Evolutionary conservation across 2,888 invertebrate species (phyloP).

Genomic region (Formica aserva): DNA sequence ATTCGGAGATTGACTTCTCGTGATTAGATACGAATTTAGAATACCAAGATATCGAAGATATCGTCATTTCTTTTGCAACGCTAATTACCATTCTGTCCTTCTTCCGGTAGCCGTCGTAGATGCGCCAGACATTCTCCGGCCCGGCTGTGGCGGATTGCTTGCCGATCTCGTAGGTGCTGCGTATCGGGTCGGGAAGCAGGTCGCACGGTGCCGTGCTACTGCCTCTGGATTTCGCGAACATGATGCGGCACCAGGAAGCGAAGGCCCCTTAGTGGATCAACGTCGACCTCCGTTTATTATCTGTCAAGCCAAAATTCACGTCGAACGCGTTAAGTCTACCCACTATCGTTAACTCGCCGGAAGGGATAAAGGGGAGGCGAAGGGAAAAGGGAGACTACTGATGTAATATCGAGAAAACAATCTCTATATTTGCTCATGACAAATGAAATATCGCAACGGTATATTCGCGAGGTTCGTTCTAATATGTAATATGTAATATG

Average conservation of each 20-base stretch:
- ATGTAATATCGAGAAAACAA: conserved; percentile 11
- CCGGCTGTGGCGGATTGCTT: conserved; percentile 93
- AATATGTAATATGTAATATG: background rate
- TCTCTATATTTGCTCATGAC: conserved; percentile 3
- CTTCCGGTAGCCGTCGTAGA: conserved; percentile 95
- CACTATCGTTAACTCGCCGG: background rate
- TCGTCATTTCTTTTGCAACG: background rate
- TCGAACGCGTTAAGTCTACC: background rate
- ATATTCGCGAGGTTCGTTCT: background rate
- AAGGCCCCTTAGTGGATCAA: background rate
- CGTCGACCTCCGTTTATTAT: conserved; percentile 29
- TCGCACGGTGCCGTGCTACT: conserved; percentile 86
- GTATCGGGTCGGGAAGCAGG: conserved; percentile 93
- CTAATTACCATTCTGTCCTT: conserved; percentile 93
- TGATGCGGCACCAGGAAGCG: conserved; percentile 84
- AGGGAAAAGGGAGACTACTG: background rate
- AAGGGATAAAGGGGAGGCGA: background rate
- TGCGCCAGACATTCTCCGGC: conserved; percentile 96
- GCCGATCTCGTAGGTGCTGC: conserved; percentile 94
- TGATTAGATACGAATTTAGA: no score
- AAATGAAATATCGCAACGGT: background rate
- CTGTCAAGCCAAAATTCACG: conserved; percentile 25
- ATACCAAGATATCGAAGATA: no score
- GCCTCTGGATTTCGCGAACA: conserved; percentile 92
- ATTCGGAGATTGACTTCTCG: no score